A percentile compares a stretch with the other conserved stretches of the same genome.
phyloP scores from a whole-genome alignment of 2,113 vertebrate species.

The Climacteris rufus region DNA sequence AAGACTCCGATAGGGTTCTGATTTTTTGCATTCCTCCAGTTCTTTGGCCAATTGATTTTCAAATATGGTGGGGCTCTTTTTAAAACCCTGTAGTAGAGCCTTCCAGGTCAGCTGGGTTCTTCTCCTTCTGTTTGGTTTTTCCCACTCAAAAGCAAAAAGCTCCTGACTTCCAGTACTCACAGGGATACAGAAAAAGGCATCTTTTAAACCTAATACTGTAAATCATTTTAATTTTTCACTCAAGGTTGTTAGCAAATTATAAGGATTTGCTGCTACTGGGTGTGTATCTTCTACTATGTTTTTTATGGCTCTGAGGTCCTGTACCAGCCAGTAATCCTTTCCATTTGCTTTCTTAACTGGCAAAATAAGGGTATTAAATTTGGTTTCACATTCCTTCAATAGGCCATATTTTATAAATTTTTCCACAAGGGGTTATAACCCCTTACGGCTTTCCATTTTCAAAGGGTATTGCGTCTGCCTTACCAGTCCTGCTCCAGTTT shows the following conservation, averaged over 20 bases:
- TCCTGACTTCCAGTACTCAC: not conserved
- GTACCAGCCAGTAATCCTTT: not conserved
- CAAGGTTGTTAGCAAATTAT: not conserved
- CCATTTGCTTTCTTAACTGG: not conserved
- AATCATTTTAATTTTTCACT: not conserved
- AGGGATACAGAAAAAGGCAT: not conserved
- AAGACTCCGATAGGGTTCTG: not conserved
- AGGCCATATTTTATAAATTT: not conserved
- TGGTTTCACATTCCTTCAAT: not conserved
- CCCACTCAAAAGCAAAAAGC: not conserved
- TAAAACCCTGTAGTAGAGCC: not conserved
- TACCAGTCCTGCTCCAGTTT: not conserved
- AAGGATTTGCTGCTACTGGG: not conserved
- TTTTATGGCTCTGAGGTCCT: not conserved
- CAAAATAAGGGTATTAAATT: not conserved
- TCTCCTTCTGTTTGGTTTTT: not conserved
- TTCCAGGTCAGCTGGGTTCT: not conserved
- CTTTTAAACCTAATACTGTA: not conserved
- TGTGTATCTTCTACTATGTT: not conserved
- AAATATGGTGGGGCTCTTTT: not conserved
- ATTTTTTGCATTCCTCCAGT: not conserved
- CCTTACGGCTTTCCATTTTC: not conserved
- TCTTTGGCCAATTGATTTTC: not conserved
- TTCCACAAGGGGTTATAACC: not conserved
- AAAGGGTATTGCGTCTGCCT: not conserved